Conservation (phyloP, 2,888 invertebrate species). For the Lottia scabra region DNA sequence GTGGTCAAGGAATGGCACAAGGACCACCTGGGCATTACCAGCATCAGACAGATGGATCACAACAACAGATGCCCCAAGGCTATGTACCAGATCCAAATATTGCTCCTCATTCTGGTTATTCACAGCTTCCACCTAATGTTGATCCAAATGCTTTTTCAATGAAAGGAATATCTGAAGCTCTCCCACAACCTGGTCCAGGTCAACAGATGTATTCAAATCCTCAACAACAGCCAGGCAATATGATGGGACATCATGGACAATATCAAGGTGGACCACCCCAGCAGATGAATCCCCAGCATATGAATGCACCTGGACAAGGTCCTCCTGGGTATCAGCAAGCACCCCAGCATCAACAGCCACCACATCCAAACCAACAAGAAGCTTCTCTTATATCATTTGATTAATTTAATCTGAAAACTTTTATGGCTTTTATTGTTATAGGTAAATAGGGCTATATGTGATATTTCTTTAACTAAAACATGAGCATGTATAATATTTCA, state of each 20-base stretch:
- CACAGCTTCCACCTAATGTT: neutral
- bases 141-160: constrained; percentile 8
- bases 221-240: neutral
- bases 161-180: constrained; percentile 31
- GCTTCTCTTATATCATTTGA: constrained; percentile 26
- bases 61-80: constrained; percentile 3
- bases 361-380: constrained; percentile 16
- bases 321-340: constrained; percentile 7
- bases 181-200: constrained; percentile 11
- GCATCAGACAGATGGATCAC: neutral
- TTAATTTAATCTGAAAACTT: neutral
- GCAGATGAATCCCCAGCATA: constrained; percentile 39
- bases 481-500: too few relatives aligned
- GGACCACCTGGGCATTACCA: neutral
- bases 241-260: constrained; percentile 11
- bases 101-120: neutral
- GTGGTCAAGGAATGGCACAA: neutral
- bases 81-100: neutral
- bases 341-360: constrained; percentile 12
- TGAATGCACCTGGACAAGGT: constrained; percentile 7
- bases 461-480: too few relatives aligned
- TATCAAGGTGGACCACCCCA: constrained; percentile 22
- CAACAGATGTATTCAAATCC: constrained; percentile 5
- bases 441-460: too few relatives aligned
- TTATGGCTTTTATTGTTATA: too few relatives aligned